These are phyloP conservation scores for Calidris pygmaea DNA, from an alignment of 2,113 vertebrate species.

Conservation along the genomic window DNA sequence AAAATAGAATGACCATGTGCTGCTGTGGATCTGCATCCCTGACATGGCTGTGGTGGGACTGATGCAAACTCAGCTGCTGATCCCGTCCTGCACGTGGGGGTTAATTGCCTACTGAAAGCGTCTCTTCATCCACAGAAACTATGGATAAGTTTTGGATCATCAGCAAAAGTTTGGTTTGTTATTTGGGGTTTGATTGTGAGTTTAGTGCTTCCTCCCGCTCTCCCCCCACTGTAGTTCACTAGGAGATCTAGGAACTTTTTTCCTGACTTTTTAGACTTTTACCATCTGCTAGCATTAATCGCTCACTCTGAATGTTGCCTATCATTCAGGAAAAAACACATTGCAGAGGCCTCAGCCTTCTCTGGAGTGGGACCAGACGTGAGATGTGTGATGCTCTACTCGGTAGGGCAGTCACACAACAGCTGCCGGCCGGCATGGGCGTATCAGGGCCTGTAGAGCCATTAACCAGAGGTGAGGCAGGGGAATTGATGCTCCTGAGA, in stretches of 20 bases:
- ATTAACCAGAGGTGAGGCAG: background rate
- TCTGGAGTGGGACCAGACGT: background rate
- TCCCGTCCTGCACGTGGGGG: background rate
- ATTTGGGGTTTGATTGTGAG: background rate
- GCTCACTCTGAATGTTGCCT: accelerated
- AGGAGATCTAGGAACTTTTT: background rate
- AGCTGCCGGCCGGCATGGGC: accelerated
- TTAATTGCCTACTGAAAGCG: background rate
- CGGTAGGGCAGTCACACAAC: background rate
- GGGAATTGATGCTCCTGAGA: background rate
- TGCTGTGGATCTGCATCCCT: background rate
- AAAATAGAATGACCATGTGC: background rate
- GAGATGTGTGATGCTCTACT: background rate
- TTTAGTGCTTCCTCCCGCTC: background rate
- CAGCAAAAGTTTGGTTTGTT: background rate
- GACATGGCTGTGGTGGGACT: background rate
- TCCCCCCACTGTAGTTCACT: background rate
- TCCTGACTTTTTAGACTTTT: background rate
- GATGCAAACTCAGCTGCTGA: background rate
- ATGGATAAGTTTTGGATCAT: background rate
- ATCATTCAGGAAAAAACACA: background rate
- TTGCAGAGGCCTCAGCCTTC: background rate
- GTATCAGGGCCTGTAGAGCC: accelerated
- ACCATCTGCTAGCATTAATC: background rate
- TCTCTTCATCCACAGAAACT: background rate